Evolutionary conservation across 2,113 vertebrate genomes (phyloP).

Genomic region (Aptenodytes forsteri): DNA sequence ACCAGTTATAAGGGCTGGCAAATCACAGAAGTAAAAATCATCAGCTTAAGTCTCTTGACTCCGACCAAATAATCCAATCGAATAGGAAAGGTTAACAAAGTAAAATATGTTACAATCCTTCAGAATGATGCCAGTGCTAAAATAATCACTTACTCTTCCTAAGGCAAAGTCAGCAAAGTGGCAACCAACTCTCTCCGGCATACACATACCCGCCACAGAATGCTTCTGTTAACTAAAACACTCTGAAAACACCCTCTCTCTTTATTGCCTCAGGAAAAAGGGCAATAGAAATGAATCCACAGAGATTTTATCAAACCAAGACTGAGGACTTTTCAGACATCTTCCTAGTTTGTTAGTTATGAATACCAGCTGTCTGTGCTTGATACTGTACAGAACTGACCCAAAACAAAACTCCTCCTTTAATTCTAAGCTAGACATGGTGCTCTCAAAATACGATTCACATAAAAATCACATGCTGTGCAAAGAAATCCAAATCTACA

Average conservation of each 20-base stretch:
- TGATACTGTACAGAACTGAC: neutral
- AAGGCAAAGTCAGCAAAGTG: neutral
- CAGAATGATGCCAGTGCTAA: neutral
- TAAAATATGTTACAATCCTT: neutral
- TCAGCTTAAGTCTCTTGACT: conserved; percentile 36
- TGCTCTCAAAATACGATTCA: neutral
- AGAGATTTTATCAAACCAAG: neutral
- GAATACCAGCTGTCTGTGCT: neutral
- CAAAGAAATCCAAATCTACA: neutral
- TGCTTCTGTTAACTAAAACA: neutral
- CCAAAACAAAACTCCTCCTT: neutral
- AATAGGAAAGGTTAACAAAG: conserved; percentile 35
- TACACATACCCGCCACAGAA: neutral
- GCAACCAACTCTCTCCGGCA: neutral
- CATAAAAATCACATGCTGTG: neutral
- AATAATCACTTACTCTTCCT: conserved; percentile 12
- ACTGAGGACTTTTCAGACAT: neutral
- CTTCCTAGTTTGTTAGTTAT: neutral
- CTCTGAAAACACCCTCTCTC: neutral
- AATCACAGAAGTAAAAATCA: conserved; percentile 8
- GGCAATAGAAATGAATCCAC: neutral
- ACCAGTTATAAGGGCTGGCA: conserved; percentile 25
- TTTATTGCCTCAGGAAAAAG: conserved; percentile 6
- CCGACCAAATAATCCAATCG: neutral
- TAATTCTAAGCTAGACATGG: neutral